These are phyloP conservation scores for Chondrilla cf. caribensis DNA, from an alignment of 37 sponge, comb jelly and placozoan species.

Conservation along the genomic window DNA sequence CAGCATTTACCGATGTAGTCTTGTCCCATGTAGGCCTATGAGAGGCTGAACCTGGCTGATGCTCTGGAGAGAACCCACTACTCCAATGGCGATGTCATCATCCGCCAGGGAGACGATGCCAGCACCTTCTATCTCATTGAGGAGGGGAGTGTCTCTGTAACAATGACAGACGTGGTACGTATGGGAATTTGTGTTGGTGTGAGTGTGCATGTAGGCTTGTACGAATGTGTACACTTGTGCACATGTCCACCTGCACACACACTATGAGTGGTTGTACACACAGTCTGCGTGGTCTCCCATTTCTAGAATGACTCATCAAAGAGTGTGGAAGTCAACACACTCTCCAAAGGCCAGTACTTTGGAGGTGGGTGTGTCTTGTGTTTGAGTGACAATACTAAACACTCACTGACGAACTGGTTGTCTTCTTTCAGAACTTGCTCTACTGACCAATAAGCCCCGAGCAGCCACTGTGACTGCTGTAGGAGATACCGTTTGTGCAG, in stretches of 20 bases:
- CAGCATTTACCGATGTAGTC: no score
- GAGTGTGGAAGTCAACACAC: constrained; percentile 49
- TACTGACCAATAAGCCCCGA: constrained; percentile 84
- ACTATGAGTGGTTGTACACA: no score
- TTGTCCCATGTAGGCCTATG: constrained; percentile 41
- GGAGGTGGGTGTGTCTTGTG: constrained; percentile 69
- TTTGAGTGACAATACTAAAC: background rate
- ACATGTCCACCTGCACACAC: background rate
- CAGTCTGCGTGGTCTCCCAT: no score
- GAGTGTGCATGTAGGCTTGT: no score
- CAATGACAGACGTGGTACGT: constrained; percentile 60
- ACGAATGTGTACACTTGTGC: no score
- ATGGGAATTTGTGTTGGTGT: background rate
- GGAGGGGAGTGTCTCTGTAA: constrained; percentile 65
- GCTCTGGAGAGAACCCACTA: constrained; percentile 46
- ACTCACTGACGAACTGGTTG: background rate
- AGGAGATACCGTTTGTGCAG: constrained; percentile 80
- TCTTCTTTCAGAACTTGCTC: constrained; percentile 76
- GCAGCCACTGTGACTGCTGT: constrained; percentile 88
- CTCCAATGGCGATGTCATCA: constrained; percentile 43
- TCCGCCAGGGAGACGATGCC: constrained; percentile 78
- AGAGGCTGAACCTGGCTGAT: constrained; percentile 68
- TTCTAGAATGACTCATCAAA: constrained; percentile 58
- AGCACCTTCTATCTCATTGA: constrained; percentile 87
- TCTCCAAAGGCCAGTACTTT: constrained; percentile 88